phyloP scores from a whole-genome alignment of 2,888 invertebrate species.

The Noctua pronuba region DNA sequence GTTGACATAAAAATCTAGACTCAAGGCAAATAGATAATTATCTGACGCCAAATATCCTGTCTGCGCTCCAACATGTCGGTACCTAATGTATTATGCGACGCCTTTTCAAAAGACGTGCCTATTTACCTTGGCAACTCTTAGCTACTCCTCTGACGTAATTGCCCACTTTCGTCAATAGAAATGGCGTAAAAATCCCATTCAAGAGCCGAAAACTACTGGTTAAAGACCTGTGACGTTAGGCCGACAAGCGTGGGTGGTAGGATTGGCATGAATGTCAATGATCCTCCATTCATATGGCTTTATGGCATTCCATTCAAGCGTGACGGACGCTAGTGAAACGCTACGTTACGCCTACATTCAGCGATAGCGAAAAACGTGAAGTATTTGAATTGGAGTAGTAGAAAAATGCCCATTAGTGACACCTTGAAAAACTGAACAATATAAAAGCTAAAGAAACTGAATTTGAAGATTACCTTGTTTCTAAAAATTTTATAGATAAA shows the following conservation, averaged over 20 bases:
- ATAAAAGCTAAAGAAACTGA: neutral
- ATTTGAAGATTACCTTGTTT: neutral
- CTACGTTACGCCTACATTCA: constrained; percentile 38
- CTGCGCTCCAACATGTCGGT: constrained; percentile 3
- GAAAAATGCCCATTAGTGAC: neutral
- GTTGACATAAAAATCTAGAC: neutral
- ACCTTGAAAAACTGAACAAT: neutral
- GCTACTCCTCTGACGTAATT: constrained; percentile 40
- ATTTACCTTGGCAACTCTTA: constrained; percentile 39
- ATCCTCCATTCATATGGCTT: constrained; percentile 60
- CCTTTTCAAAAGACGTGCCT: constrained; percentile 28
- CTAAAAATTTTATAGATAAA: neutral
- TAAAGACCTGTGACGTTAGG: constrained; percentile 70
- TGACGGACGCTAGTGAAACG: constrained; percentile 46
- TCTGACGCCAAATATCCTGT: constrained; percentile 1
- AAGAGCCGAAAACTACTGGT: constrained; percentile 59
- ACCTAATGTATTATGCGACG: constrained; percentile 17
- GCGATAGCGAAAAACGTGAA: constrained; percentile 15
- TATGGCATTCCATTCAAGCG: constrained; percentile 59
- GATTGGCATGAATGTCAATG: constrained; percentile 69
- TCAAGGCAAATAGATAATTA: neutral
- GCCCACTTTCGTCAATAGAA: constrained; percentile 42
- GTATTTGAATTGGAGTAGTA: constrained; percentile 7
- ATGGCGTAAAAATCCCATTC: constrained; percentile 58
- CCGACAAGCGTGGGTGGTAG: constrained; percentile 67